These are phyloP conservation scores for Siderastrea radians DNA, from an alignment of 92 coral and sea anemone species.

Conservation along the genomic window DNA sequence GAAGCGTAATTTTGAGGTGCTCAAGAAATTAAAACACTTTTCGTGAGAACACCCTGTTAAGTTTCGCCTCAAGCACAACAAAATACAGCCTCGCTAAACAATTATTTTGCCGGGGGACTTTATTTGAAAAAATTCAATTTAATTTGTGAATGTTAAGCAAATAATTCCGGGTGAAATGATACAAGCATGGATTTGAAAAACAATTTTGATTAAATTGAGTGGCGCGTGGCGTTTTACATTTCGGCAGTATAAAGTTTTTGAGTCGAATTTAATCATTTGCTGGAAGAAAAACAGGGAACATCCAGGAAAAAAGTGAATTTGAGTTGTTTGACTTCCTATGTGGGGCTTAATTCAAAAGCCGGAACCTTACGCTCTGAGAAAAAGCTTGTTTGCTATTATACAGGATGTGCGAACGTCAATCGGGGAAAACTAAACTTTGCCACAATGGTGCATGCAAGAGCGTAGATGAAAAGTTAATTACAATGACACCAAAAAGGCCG, in stretches of 20 bases:
- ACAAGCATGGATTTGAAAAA: constrained; percentile 64
- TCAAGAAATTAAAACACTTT: constrained; percentile 24
- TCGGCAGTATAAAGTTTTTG: constrained; percentile 31
- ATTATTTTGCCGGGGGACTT: constrained; percentile 39
- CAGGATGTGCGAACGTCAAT: constrained; percentile 82
- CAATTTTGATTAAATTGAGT: constrained; percentile 61
- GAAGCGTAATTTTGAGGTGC: constrained; percentile 12
- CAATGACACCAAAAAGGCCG: constrained; percentile 88
- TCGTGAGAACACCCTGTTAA: constrained; percentile 36
- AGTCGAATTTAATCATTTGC: constrained; percentile 70
- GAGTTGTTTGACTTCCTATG: constrained; percentile 73
- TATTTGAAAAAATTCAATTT: constrained; percentile 83
- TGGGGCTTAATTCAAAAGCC: constrained; percentile 74
- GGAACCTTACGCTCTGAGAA: constrained; percentile 65
- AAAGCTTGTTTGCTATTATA: constrained; percentile 74
- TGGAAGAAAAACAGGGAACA: constrained; percentile 39
- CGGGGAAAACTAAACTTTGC: constrained; percentile 69
- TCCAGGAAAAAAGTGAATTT: constrained; percentile 42
- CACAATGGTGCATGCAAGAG: constrained; percentile 81
- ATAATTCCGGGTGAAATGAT: constrained; percentile 61
- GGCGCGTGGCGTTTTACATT: constrained; percentile 58
- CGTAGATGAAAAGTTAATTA: constrained; percentile 85
- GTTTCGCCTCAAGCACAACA: constrained; percentile 35
- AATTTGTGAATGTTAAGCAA: constrained; percentile 75
- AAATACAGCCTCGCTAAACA: constrained; percentile 15